Base-by-base conservation (phyloP, 2,888 invertebrate genomes). In the Beris morrisii region DNA sequence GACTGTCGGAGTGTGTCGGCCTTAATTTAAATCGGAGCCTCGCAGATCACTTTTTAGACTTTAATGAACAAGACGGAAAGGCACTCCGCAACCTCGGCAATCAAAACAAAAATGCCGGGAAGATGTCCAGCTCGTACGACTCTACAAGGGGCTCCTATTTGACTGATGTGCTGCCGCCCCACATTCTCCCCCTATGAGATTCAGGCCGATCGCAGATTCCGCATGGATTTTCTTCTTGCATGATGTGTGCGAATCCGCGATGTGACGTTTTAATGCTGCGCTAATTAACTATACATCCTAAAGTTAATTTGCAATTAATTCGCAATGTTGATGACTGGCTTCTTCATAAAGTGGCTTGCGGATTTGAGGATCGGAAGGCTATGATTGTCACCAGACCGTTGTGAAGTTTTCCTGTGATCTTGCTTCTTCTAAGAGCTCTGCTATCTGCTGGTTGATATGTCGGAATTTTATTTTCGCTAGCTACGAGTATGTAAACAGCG, bases 251-350 rank as follows among this genome's bases (percentile, higher is more conserved):
- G 38, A 44, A 61, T 45, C 55, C 59, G 9, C 38, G 58, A 66
- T 69, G 69, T 69, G 69, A 67, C 65, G 61, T 69, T 65, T 69
- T 67, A 67, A 67, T 67, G 69, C 54, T 65, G 57, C 61, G 65
- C 67, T 70, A 70, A 70, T 70, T 70, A 68, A 67, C 66, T 70
- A 67, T 67, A 68, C 67, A 67, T 70, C 70, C 70, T 67, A 66
- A 66, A 68, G 64, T 68, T 70, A 68, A 70, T 70, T 68, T 68
- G 65, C 61, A 67, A 68, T 70, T 70, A 70, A 70, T 70, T 68
- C 56, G 56, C 44, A 38, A 58, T 56, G 64, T 54, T 59, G 52
- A 46, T 59, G 48, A 31, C 22, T 28, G 28, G 15, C 52, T 52
- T 28, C 15, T 28, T 52, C n/a, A 54, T 54, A 22, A 22, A 12